Base-by-base conservation (phyloP, 1,140 invertebrate species). In the Zaprionus lachaisei region DNA sequence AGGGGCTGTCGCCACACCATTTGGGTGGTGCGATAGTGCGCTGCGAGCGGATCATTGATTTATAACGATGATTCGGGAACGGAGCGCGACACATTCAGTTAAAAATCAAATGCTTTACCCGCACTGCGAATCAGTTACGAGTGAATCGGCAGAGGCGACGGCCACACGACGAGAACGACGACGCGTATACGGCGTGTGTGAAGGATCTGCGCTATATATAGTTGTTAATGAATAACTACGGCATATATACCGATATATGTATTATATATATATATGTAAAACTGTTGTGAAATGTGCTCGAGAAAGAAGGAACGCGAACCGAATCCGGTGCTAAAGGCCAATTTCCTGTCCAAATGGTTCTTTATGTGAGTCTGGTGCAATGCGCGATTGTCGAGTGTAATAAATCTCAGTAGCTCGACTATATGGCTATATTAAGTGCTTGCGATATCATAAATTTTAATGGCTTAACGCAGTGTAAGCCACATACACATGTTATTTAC, bases 261-360 rank as follows among this genome's bases (percentile, higher is more conserved):
- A 24, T 28, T 15, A 15, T 11, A 22, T 14, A 28, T 15, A 41
- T 58, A 66, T 7, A 22, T 22, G 34, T 14, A 71, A 62, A 41
- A 44, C 26, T 51, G 5, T 34, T 55, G 26, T n/a, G 9, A 71
- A 77, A 89, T 89, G 85, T 73, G 68, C 56, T 37, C 76, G n/a
- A 47, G 66, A 34, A 62, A 81, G 47, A 71, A 75, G 60, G 56
- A 81, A 70, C 79, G 79, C 14, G 72, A 81, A 62, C 91, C 91
- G 26, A 92, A 92, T 92, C 92, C 92, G 15, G 80, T 92, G 69
- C 73, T 91, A 28, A 79, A 79, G 55, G 90, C 92, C n/a, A 92
- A 92, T 77, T 82, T 92, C 34, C 57, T 92, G 7, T 92, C 92
- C 49, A 92, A 92, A 75, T 92, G 92, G 92, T 92, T 91, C 41